A percentile compares a stretch with the other conserved stretches of the same genome.
phyloP scores from a whole-genome alignment of 2,113 vertebrate genomes.

The Nothobranchius kuhntae region DNA sequence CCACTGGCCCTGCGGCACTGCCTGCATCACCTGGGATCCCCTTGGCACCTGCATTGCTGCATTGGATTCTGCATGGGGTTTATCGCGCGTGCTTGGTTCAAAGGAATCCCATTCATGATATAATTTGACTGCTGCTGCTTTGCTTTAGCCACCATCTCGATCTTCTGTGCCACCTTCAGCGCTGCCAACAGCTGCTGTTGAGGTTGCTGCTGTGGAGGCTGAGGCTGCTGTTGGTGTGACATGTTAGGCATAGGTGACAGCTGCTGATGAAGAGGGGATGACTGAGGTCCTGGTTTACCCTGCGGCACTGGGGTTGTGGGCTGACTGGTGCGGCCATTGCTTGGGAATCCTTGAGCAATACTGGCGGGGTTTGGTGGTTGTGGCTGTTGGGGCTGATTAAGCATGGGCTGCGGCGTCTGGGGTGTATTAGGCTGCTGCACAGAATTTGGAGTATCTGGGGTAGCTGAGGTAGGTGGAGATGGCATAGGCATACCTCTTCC shows the following conservation, averaged over 20 bases:
- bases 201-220: constrained; percentile 69
- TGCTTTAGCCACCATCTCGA: constrained; percentile 87
- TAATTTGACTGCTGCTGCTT: constrained; percentile 72
- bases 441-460: constrained; percentile 89
- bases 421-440: constrained; percentile 89
- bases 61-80: constrained; percentile 84
- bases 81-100: constrained; percentile 86
- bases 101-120: constrained; percentile 86
- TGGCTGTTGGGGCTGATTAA: constrained; percentile 78
- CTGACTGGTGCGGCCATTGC: constrained; percentile 86
- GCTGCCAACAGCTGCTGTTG: constrained; percentile 83
- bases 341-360: constrained; percentile 87
- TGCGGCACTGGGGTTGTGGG: constrained; percentile 85
- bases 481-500: constrained; percentile 92
- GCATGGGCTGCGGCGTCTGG: constrained; percentile 84
- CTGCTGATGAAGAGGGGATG: constrained; percentile 84
- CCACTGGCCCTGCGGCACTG: constrained; percentile 88
- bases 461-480: constrained; percentile 93
- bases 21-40: constrained; percentile 85
- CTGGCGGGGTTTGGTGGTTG: constrained; percentile 81
- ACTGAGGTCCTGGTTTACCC: constrained; percentile 86
- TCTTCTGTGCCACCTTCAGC: constrained; percentile 90
- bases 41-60: constrained; percentile 87
- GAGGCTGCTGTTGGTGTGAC: constrained; percentile 67
- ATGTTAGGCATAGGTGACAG: constrained; percentile 85